Percentiles rank a stretch among this genome's conserved stretches.
Conservation (phyloP, 2,113 vertebrate genomes). For the Platichthys stellatus region DNA sequence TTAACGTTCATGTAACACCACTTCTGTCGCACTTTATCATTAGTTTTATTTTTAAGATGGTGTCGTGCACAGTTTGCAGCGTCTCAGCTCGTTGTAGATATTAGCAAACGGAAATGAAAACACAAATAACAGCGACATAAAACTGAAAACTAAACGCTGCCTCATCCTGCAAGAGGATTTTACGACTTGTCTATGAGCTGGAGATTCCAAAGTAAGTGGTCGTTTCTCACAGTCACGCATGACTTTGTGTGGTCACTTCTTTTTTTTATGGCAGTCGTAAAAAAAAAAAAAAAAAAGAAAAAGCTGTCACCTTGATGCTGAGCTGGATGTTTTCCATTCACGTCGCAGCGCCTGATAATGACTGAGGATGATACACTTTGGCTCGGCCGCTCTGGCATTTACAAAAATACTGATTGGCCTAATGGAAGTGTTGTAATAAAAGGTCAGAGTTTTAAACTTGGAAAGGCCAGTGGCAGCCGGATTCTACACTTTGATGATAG, state of each 20-base stretch:
- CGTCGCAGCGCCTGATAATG: conserved; percentile 16
- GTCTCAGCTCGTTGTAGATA: too few species aligned
- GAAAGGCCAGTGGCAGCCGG: conserved; percentile 12
- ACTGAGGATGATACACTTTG: conserved; percentile 35
- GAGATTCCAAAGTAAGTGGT: not conserved
- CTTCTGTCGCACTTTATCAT: too few species aligned
- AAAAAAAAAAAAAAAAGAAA: not conserved
- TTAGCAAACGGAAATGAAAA: too few species aligned
- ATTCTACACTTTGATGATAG: conserved; percentile 34
- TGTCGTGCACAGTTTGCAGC: too few species aligned
- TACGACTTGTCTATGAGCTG: not conserved
- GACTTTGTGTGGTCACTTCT: conserved; percentile 9
- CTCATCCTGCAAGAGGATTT: not conserved
- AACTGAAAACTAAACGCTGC: too few species aligned
- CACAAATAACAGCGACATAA: too few species aligned
- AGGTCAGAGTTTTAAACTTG: conserved; percentile 46
- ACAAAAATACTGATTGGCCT: conserved; percentile 39
- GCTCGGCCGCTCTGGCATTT: conserved; percentile 51
- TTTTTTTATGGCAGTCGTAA: not conserved
- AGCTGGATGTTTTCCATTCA: conserved; percentile 30
- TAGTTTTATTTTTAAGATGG: too few species aligned
- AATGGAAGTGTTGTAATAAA: conserved; percentile 51
- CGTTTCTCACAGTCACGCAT: not conserved
- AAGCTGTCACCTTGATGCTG: not conserved
- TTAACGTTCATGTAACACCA: too few species aligned